phyloP scores from a whole-genome alignment of 2,888 invertebrate genomes.

The Mimas tiliae region DNA sequence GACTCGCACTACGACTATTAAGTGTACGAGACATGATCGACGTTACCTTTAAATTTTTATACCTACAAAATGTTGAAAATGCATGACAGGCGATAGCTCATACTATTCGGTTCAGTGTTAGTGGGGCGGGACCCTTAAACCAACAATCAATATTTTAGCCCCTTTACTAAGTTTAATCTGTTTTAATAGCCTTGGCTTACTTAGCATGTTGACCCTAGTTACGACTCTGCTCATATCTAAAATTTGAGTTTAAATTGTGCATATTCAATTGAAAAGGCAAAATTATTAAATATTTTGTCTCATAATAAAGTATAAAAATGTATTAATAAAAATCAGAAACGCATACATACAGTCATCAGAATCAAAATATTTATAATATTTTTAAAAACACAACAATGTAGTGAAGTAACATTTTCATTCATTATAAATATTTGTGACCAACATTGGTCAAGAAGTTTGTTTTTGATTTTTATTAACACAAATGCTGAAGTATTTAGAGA shows the following conservation, averaged over 20 bases:
- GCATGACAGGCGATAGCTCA: too few relatives aligned
- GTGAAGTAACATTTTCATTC: not conserved
- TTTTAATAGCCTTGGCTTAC: not conserved
- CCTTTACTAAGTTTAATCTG: too few relatives aligned
- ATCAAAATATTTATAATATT: not conserved
- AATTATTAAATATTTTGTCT: conserved; percentile 4
- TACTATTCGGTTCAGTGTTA: too few relatives aligned
- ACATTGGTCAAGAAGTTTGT: too few relatives aligned
- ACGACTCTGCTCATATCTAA: not conserved
- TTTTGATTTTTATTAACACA: conserved; percentile 14
- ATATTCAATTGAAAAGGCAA: not conserved
- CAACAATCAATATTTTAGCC: too few relatives aligned
- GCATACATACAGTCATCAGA: not conserved
- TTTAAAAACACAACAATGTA: not conserved
- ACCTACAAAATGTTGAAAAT: too few relatives aligned
- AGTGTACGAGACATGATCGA: too few relatives aligned
- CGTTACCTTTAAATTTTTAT: too few relatives aligned
- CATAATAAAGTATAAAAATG: not conserved
- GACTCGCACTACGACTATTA: too few relatives aligned
- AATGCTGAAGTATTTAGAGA: conserved; percentile 21
- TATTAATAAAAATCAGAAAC: conserved; percentile 1
- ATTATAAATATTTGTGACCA: not conserved
- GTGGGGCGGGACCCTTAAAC: too few relatives aligned
- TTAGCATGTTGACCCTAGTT: not conserved
- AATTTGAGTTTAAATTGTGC: not conserved